Conservation (phyloP, 2,113 vertebrate species). For the Ivindomyrus marchei region DNA sequence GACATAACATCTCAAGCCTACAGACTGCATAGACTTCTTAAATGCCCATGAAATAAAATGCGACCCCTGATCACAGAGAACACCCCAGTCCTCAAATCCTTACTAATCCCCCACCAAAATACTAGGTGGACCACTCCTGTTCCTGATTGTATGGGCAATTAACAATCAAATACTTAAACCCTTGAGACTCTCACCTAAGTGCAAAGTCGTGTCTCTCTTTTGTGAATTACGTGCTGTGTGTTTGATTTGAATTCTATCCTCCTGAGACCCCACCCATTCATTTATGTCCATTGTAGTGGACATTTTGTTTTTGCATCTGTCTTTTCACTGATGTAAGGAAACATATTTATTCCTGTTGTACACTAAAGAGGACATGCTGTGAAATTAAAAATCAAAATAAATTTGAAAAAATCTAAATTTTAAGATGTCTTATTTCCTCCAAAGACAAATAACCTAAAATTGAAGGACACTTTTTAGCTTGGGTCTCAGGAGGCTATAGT, state of each 20-base stretch:
- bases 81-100: not conserved
- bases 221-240: not conserved
- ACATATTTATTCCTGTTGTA: no score
- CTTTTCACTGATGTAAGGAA: no score
- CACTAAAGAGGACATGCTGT: no score
- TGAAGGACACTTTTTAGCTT: no score
- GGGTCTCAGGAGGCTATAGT: not conserved
- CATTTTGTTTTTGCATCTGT: no score
- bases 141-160: not conserved
- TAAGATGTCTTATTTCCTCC: no score
- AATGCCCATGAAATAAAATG: not conserved
- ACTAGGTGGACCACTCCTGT: not conserved
- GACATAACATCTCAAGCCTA: not conserved
- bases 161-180: not conserved
- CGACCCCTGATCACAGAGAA: not conserved
- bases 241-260: not conserved
- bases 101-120: not conserved
- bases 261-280: no score
- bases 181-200: not conserved
- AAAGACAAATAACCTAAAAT: no score
- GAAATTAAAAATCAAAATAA: no score
- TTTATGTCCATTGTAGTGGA: no score
- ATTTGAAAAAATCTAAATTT: no score
- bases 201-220: not conserved
- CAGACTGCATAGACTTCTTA: not conserved